Base-by-base conservation (phyloP, 2,797 vertebrate species). In the Typhlichthys subterraneus region DNA sequence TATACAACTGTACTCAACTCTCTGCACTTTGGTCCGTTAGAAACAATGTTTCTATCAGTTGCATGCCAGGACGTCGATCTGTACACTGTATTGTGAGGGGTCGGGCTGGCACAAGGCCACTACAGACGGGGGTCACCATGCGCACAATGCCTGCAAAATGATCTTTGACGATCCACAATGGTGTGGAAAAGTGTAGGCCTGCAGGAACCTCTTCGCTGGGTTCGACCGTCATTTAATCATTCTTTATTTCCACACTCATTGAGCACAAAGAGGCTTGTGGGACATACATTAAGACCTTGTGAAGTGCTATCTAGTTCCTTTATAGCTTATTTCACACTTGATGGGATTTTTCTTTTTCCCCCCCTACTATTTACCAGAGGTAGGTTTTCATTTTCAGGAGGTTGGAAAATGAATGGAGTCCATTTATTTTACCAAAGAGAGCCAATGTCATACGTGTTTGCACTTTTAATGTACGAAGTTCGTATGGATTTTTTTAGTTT, bases 291-390 rank as follows among this genome's bases (percentile, higher is more conserved):
- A 17, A 52, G 15, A 23, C 57, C 46, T 50, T 15, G 10, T 19
- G 14, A 53, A 46, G 38, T 53, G 60, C 56, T 11, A n/a, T 15
- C 42, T 47, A 15, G n/a, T 45, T 31, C 33, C 29, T 47, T 56
- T 56, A 12, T 48, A 33, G 7, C 38, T 45, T 61, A 48, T 70
- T 65, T 56, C 58, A 65, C 57, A 61, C 33, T 47, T 65, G 49
- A 65, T 13, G 14, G 57, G 3, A 12, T 51, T n/a, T 51, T n/a
- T 17, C 4, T 51, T n/a, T 17, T 12, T 47, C 48, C 38, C 56
- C 17, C 47, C 12, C 49, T 56, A 45, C 51, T 10, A 31, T 50
- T 19, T 23, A 29, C 14, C 54, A 51, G 2, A 46, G 45, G 19
- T 49, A 15, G 15, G 33, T 48, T 55, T 15, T 63, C 42, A 46